Base-by-base conservation (phyloP, 1,140 invertebrate genomes). In the Drosophila bocki region DNA sequence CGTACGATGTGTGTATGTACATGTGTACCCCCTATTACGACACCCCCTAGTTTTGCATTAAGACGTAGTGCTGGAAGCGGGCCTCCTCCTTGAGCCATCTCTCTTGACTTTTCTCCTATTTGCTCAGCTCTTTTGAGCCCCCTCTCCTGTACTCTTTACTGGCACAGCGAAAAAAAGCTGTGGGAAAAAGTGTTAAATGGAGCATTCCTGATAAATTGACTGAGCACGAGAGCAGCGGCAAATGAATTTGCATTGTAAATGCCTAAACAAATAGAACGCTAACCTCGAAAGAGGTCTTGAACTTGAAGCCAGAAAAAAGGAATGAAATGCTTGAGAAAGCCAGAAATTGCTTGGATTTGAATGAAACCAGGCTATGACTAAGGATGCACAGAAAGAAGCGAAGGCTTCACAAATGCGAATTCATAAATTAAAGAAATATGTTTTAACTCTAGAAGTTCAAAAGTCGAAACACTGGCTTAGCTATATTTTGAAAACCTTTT, bases 171-270 rank as follows among this genome's bases (percentile, higher is more conserved):
- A 41, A 33, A 61, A 47, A 22, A 6, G 39, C 56, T 61, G 47
- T 48, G 58, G 42, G 44, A 75, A 78, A 87, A 86, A 86, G 84
- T 86, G 83, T 87, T 88, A 88, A 88, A 88, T 86, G 83, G 68
- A 86, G 76, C 76, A 78, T 76, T 88, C 48, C 75, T 78, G 45
- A 74, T 83, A 86, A 86, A 86, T 86, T 86, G 83, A 83, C 83
- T 86, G 54, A 69, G 56, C 64, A 56, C 35, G 51, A 60, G 44
- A 56, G 63, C 32, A 50, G 56, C 37, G 71, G 51, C 70, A 86
- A 83, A 88, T 69, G 83, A 88, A 86, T 86, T 86, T 86, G 83
- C 83, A 86, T 86, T 86, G 83, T 86, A 83, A 86, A 88, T 88
- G 84, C 83, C 83, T 86, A 86, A 88, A 80, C 84, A 86, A 88